Evolutionary conservation across 2,113 vertebrate species (phyloP), one percentile per base, ranked within the genome.

Genomic region (Ictalurus furcatus): DNA sequence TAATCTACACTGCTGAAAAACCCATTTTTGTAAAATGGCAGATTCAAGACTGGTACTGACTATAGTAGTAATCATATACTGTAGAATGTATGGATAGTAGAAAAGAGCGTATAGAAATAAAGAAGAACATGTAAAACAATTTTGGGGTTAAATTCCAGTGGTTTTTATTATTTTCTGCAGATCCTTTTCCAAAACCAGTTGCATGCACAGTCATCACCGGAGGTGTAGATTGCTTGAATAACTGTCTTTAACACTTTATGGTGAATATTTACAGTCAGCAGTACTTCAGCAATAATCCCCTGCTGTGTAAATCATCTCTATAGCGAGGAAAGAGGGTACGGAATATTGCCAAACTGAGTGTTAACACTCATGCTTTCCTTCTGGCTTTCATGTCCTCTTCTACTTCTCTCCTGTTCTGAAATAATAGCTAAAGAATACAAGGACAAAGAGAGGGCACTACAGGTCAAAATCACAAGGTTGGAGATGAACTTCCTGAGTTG

Each of bases 401-500:
- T 37, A 12, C 59, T 44, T 8, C 44, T 44, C 82, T 2, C 16
- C 34, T 65, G 25, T 48, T 65, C 61, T 78, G 37, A 79, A 87
- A 87, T 52, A 67, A 81, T 37, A 34, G 52, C 44, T 59, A 86
- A 61, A 59, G 54, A 76, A 76, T 40, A 59, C 25, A 34, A 52
- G 44, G 14, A 81, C 40, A 80, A 87, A 79, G 59, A 76, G n/a
- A 82, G 40, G 63, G 61, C 52, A 94, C 93, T 92, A 76, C 85
- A 91, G 87, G 87, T 76, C 93, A 90, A 90, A 91, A 89, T 93
- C 92, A 92, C 92, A 92, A 93, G 92, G 91, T 92, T 93, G 93
- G 91, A 76, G 91, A 84, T 92, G 90, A 89, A 92, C 93, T 94
- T 92, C 92, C 91, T 90, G 93, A 92, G 87, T 92, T 90, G 54